phyloP scores from a whole-genome alignment of 35 echinoderm and acorn worm species.

The Lytechinus variegatus region DNA sequence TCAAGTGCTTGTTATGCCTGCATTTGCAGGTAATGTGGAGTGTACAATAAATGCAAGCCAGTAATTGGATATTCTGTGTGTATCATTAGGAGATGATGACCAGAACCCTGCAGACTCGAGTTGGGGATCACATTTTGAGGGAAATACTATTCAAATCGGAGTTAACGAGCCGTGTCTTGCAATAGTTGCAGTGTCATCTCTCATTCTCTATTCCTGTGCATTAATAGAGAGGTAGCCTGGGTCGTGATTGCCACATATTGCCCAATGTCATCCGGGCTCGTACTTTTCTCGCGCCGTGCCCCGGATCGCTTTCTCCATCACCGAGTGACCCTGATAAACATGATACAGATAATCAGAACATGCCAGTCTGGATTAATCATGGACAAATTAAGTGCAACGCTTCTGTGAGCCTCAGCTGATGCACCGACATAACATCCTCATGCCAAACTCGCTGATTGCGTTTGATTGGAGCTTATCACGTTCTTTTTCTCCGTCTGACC shows the following conservation, averaged over 20 bases:
- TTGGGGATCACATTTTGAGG: not conserved
- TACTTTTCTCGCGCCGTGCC: not conserved
- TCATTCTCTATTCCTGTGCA: not conserved
- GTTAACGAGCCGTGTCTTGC: not conserved
- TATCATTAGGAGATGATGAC: not conserved
- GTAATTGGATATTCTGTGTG: not conserved
- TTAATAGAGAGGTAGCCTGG: not conserved
- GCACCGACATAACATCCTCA: not conserved
- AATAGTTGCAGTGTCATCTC: not conserved
- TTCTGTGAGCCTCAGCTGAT: not conserved
- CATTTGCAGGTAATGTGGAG: not conserved
- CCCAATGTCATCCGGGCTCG: not conserved
- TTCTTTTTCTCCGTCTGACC: not conserved
- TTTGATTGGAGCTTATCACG: not conserved
- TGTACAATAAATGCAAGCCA: not conserved
- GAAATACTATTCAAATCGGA: not conserved
- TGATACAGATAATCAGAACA: constrained; percentile 1
- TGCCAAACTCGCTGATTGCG: not conserved
- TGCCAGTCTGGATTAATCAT: not conserved
- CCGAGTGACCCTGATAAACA: not conserved
- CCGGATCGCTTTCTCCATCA: not conserved
- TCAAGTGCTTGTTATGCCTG: not conserved
- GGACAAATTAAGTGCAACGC: not conserved
- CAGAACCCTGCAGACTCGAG: not conserved
- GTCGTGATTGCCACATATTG: not conserved